These are phyloP conservation scores for Drosophila macrospina DNA, from an alignment of 2,888 invertebrate species.

Conservation along the genomic window DNA sequence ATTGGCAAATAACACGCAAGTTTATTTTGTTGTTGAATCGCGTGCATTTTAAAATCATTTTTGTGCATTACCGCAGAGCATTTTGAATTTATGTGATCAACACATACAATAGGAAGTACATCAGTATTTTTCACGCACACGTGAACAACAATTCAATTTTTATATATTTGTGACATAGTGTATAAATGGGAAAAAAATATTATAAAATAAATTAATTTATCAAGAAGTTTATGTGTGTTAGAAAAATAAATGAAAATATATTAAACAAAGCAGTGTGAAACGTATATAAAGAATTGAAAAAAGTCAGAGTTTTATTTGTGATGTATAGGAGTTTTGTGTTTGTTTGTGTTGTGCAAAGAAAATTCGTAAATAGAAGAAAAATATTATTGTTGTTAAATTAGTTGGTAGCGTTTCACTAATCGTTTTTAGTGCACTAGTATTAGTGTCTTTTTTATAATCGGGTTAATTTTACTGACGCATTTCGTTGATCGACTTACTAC, in stretches of 20 bases:
- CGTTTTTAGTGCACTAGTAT: slow-evolving; percentile 9
- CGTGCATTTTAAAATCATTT: slow-evolving; percentile 26
- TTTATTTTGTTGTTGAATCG: slow-evolving; percentile 24
- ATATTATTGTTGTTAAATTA: slow-evolving; percentile 61
- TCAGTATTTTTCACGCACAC: slow-evolving; percentile 2
- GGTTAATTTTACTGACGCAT: slow-evolving; percentile 18
- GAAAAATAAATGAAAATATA: slow-evolving; percentile 4
- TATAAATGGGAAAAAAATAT: slow-evolving; percentile 21
- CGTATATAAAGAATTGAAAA: slow-evolving; percentile 35
- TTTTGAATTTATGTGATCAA: slow-evolving; percentile 17
- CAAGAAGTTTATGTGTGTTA: background rate
- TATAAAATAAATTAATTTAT: slow-evolving; percentile 36
- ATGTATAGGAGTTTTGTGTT: slow-evolving; percentile 23
- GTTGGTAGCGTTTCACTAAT: slow-evolving; percentile 41
- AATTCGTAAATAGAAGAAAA: slow-evolving; percentile 74
- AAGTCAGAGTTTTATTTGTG: slow-evolving; percentile 20
- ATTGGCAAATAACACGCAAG: slow-evolving; percentile 21
- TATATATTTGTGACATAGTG: slow-evolving; percentile 21
- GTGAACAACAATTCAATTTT: slow-evolving; percentile 11
- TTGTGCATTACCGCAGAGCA: slow-evolving; percentile 17
- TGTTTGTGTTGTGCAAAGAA: slow-evolving; percentile 66
- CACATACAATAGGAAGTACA: slow-evolving; percentile 28
- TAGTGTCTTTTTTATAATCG: slow-evolving; percentile 7
- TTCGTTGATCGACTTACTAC: slow-evolving; percentile 67
- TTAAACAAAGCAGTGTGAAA: background rate